Evolutionary conservation across 2,888 invertebrate species (phyloP).

Genomic region (Tiliacea citrago): DNA sequence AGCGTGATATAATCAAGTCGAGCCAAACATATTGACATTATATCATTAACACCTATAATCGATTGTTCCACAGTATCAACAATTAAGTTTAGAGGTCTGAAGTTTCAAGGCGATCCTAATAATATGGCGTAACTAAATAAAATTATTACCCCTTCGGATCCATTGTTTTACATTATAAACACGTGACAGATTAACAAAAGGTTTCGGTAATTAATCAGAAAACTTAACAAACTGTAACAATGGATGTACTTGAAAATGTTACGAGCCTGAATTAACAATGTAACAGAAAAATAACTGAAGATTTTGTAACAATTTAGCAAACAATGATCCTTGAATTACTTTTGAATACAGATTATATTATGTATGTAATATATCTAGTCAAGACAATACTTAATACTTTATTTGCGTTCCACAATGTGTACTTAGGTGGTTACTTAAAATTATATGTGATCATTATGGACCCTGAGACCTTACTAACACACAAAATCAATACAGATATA

Average conservation of each 20-base stretch:
- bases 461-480: background rate
- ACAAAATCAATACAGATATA: background rate
- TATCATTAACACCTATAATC: slow-evolving; percentile 17
- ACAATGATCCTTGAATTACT: background rate
- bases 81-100: slow-evolving; percentile 52
- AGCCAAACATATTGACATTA: slow-evolving; percentile 43
- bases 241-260: slow-evolving; percentile 10
- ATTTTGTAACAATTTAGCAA: slow-evolving; percentile 5
- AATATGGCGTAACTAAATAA: slow-evolving; percentile 43
- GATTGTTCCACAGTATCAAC: slow-evolving; percentile 49
- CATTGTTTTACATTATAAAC: slow-evolving; percentile 32
- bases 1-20: slow-evolving; percentile 29
- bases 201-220: slow-evolving; percentile 29
- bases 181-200: slow-evolving; percentile 35
- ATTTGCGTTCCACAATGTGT: too few species aligned
- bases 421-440: too few species aligned
- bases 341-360: background rate
- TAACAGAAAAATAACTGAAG: slow-evolving; percentile 14
- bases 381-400: background rate
- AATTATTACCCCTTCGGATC: slow-evolving; percentile 14
- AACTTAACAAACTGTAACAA: slow-evolving; percentile 28
- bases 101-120: slow-evolving; percentile 53
- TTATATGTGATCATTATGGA: too few species aligned
- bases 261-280: slow-evolving; percentile 4
- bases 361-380: background rate